These are phyloP conservation scores for Empis stercorea DNA, from an alignment of 2,888 invertebrate species.

Conservation along the genomic window DNA sequence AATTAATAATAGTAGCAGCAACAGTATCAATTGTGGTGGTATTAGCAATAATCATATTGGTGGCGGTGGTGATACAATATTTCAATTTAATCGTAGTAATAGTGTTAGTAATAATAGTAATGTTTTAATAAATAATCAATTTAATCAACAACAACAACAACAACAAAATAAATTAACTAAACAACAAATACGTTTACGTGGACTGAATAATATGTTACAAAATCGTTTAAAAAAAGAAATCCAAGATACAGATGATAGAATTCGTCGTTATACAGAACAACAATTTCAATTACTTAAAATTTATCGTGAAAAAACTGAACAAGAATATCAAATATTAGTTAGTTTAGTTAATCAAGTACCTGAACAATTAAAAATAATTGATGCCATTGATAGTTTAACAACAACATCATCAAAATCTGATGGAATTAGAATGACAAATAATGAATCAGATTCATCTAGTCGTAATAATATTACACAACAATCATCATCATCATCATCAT, in stretches of 20 bases:
- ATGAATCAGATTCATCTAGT: constrained; percentile 15
- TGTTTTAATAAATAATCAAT: constrained; percentile 29
- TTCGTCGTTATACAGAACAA: constrained; percentile 60
- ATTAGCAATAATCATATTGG: constrained; percentile 24
- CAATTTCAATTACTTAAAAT: constrained; percentile 63
- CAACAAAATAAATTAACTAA: constrained; percentile 32
- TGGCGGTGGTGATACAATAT: background rate
- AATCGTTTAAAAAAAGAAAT: constrained; percentile 57
- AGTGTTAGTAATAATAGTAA: background rate
- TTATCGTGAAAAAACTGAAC: constrained; percentile 57
- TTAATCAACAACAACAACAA: constrained; percentile 44
- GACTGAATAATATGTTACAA: constrained; percentile 45
- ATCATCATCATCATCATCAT: too few relatives aligned
- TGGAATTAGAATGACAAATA: constrained; percentile 5
- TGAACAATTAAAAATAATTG: constrained; percentile 21
- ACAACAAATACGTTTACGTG: constrained; percentile 22
- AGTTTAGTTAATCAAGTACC: constrained; percentile 36
- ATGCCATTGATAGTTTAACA: constrained; percentile 19
- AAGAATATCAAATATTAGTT: constrained; percentile 54
- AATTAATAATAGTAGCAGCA: background rate
- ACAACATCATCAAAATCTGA: background rate
- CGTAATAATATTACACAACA: constrained; percentile 16
- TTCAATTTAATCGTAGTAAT: constrained; percentile 4
- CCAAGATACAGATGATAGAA: constrained; percentile 57
- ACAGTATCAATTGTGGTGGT: constrained; percentile 27